Evolutionary conservation across 2,113 vertebrate genomes (phyloP), one percentile per base, ranked within the genome.

Genomic region (Mesocricetus auratus): DNA sequence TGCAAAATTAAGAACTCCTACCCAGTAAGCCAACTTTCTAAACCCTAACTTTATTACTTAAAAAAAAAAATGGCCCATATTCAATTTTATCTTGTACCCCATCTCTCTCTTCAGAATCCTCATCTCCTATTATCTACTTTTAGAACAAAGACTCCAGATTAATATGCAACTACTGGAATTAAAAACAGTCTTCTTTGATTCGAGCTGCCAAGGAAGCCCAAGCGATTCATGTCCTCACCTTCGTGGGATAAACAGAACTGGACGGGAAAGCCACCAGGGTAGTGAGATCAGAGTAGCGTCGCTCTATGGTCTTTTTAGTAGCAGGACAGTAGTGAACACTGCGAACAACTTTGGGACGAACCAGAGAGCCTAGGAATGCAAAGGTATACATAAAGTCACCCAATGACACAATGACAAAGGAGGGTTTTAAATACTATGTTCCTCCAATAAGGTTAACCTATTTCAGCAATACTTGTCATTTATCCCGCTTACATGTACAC

Each of bases 321-420:
- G 99, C 99, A 0, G 99, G 99, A 88, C 99, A 99, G 95, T 99
- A 99, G 97, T 99, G 99, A 90, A 99, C 99, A 0, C 99, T 99
- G 82, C 99, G 99, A 45, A 99, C 99, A 0, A 99, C 98, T 98
- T 99, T 99, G 0, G 99, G 99, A 68, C 99, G 99, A 79, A 99
- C 99, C 94, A 99, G 98, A 89, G 99, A 99, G 94, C 99, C 99
- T 99, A 95, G 16, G 88, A 90, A 97, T 45, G 33, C 21, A 83
- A 94, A 95, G 64, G 9, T 22, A 29, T 47, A 45, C 29, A 53
- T 36, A 42, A 87, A 86, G 33, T 86, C 93, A 93, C 6, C 81
- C 74, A 73, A 24, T 29, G 29, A 45, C 58, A 75, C 24, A 89
- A 6, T 16, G n/a, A 96, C 56, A 83, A 17, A 33, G 13, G 53